Evolutionary conservation across 2,888 invertebrate species (phyloP).

Genomic region (Lysandra bellargus): DNA sequence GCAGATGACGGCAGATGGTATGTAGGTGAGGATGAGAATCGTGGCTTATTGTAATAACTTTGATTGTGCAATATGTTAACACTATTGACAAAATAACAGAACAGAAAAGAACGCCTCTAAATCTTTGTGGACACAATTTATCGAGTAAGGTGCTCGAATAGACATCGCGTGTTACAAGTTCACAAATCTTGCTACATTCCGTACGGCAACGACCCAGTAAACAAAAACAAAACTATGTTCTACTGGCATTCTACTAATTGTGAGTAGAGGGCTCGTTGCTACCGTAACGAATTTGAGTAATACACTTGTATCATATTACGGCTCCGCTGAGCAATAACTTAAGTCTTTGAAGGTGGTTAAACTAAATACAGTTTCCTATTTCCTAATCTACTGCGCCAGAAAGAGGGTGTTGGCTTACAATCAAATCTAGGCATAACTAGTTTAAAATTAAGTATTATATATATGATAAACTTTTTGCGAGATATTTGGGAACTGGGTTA

Average conservation of each 20-base stretch:
- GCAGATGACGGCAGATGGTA: background rate
- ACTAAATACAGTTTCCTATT: background rate
- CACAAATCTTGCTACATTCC: slow-evolving; percentile 10
- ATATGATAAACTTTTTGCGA: too few relatives aligned
- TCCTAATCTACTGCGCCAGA: too few relatives aligned
- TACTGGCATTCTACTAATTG: background rate
- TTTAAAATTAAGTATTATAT: too few relatives aligned
- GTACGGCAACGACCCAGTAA: slow-evolving; percentile 13
- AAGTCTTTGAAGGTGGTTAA: background rate
- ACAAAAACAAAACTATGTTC: slow-evolving; percentile 9
- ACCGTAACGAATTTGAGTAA: slow-evolving; percentile 1
- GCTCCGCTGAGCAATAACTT: background rate
- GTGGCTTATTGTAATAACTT: background rate
- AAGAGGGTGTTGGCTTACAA: too few relatives aligned
- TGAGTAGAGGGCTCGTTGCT: slow-evolving; percentile 35
- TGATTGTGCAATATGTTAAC: background rate
- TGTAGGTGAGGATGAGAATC: background rate
- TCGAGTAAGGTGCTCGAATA: background rate
- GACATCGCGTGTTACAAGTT: slow-evolving; percentile 13
- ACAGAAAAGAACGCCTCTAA: background rate
- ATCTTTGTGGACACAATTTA: background rate
- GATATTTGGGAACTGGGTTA: too few relatives aligned
- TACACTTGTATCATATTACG: slow-evolving; percentile 2
- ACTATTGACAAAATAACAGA: background rate
- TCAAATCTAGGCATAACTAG: too few relatives aligned